Evolutionary conservation across 2,113 vertebrate genomes (phyloP), one percentile per base, ranked within the genome.

Genomic region (Hylia prasina): DNA sequence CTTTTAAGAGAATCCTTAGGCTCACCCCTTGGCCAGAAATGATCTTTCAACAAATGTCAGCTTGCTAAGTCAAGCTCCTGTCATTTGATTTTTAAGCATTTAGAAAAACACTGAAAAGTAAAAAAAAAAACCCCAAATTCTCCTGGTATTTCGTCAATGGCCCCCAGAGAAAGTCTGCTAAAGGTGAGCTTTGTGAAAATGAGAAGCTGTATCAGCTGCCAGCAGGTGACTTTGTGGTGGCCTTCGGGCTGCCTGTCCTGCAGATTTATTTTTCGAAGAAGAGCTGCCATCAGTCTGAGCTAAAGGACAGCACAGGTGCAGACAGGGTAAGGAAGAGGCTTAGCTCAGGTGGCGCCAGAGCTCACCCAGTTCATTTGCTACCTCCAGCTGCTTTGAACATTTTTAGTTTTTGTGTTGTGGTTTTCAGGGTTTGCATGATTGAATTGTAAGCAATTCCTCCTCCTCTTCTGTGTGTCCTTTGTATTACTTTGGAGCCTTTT

Each of bases 381-480:
- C 19, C 24, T 64, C 31, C 33, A 78, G 17, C 30, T 58, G 11
- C 93, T 95, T 92, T 93, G 75, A 96, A 50, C 30, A 8, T 61
- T 82, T 61, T 45, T 61, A 21, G 31, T 6, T 71, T 71, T 80
- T 91, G 15, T 89, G 61, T 76, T 94, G 89, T 93, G 93, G 75
- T 91, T 93, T 96, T 65, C 72, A 51, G 44, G 69, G 78, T 94
- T 85, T 90, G 82, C 25, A 48, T 85, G 79, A 72, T 58, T 75
- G 48, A 87, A 72, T 24, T 57, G 45, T 72, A 11, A 82, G 28
- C 9, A 28, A 2, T 76, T 79, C 24, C 20, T 81, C 24, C 20
- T 81, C 42, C 22, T 84, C 23, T 82, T 80, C 10, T 39, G 5
- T 21, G 19, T n/a, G 24, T 44, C 35, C 47, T 76, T 93, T 76